These are phyloP conservation scores for Spodoptera picta DNA, from an alignment of 2,888 invertebrate species.

Conservation along the genomic window DNA sequence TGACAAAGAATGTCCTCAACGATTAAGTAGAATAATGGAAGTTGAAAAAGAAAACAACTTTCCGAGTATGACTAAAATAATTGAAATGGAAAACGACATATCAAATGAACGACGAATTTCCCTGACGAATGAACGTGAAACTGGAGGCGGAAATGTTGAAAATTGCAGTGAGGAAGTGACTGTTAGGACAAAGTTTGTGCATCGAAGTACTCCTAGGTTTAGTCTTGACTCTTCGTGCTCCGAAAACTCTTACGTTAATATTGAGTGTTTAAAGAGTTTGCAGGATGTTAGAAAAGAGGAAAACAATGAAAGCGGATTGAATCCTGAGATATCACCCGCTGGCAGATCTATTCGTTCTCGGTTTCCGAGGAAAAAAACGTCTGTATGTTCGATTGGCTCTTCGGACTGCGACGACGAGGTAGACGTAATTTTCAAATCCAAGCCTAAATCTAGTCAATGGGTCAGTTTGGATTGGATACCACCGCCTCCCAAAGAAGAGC, in stretches of 20 bases:
- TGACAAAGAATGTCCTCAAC: constrained; percentile 75
- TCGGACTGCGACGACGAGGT: constrained; percentile 87
- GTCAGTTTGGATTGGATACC: constrained; percentile 88
- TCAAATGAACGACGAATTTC: constrained; percentile 86
- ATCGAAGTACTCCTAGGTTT: constrained; percentile 83
- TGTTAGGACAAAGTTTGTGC: constrained; percentile 78
- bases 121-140: constrained; percentile 85
- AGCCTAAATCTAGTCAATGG: constrained; percentile 89
- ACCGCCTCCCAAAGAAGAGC: constrained; percentile 85
- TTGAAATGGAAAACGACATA: constrained; percentile 87
- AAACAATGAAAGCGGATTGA: constrained; percentile 68
- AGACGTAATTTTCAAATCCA: constrained; percentile 88
- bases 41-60: constrained; percentile 80
- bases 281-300: constrained; percentile 87
- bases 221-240: constrained; percentile 88
- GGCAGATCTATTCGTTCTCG: constrained; percentile 80
- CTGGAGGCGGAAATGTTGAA: constrained; percentile 78
- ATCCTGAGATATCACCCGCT: constrained; percentile 74
- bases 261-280: constrained; percentile 86
- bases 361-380: constrained; percentile 85
- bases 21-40: constrained; percentile 80
- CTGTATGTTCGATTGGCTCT: constrained; percentile 87
- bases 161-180: constrained; percentile 76
- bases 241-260: constrained; percentile 88
- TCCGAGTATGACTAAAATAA: constrained; percentile 85